Evolutionary conservation across 2,888 invertebrate species (phyloP).

Genomic region (Drosophila demipolita): DNA sequence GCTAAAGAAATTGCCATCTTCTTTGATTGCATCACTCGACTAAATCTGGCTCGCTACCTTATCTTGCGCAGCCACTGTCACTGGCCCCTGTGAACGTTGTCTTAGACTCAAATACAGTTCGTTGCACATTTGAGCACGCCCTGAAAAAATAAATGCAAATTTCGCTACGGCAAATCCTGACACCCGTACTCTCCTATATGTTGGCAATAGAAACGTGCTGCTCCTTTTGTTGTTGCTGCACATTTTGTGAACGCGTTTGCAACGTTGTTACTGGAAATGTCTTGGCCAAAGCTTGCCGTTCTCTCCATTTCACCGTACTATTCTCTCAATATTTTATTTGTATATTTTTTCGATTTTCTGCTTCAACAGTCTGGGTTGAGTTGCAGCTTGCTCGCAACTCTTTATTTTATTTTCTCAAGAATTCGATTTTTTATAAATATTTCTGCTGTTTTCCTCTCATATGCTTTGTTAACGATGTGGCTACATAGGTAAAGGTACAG

Average conservation of each 20-base stretch:
- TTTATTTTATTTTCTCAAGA: slow-evolving; percentile 74
- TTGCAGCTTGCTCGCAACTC: slow-evolving; percentile 43
- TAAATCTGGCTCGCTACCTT: slow-evolving; percentile 3
- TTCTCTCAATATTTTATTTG: slow-evolving; percentile 76
- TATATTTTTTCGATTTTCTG: slow-evolving; percentile 80
- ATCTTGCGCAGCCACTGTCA: slow-evolving; percentile 11
- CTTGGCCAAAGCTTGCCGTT: slow-evolving; percentile 23
- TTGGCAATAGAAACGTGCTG: slow-evolving; percentile 57
- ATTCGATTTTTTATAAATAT: slow-evolving; percentile 72
- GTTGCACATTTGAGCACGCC: slow-evolving; percentile 81
- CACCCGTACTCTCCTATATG: slow-evolving; percentile 34
- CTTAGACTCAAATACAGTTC: slow-evolving; percentile 76
- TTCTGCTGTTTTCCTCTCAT: slow-evolving; percentile 52
- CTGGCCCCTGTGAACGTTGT: slow-evolving; percentile 50
- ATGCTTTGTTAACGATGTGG: slow-evolving; percentile 35
- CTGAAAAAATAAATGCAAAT: slow-evolving; percentile 79
- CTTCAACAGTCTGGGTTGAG: slow-evolving; percentile 67
- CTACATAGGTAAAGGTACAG: slow-evolving; percentile 42
- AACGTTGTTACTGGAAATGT: slow-evolving; percentile 50
- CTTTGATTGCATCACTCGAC: slow-evolving; percentile 68
- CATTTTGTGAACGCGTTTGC: slow-evolving; percentile 64
- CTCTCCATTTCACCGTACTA: slow-evolving; percentile 11
- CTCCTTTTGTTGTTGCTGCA: slow-evolving; percentile 70
- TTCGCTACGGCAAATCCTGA: slow-evolving; percentile 64
- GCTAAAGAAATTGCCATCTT: slow-evolving; percentile 59